These are phyloP conservation scores for Pseudanteris insignis DNA, from an alignment of 2,888 invertebrate genomes.

Conservation along the genomic window DNA sequence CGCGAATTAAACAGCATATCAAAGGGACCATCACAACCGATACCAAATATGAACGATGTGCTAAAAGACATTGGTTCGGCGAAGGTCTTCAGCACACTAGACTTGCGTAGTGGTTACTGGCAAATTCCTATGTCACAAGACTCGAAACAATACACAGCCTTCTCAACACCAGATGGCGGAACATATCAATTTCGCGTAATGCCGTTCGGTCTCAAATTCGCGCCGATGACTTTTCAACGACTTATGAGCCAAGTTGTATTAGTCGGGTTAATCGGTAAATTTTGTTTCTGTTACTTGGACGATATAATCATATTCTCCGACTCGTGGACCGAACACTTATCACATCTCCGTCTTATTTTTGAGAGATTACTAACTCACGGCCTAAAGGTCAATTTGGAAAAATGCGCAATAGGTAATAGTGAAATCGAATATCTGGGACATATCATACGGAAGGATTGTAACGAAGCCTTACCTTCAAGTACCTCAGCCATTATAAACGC, in stretches of 20 bases:
- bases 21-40: slow-evolving; percentile 1
- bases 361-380: slow-evolving; percentile 3
- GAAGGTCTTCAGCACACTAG: neutral
- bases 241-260: slow-evolving; percentile 5
- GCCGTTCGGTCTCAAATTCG: slow-evolving; percentile 1
- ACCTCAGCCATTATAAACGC: neutral
- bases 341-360: slow-evolving; percentile 1
- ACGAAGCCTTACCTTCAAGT: neutral
- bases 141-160: neutral
- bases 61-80: neutral
- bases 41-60: slow-evolving; percentile 3
- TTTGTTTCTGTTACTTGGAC: slow-evolving; percentile 5
- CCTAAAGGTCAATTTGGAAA: slow-evolving; percentile 4
- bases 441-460: neutral
- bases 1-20: slow-evolving; percentile 28
- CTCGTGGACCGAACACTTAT: slow-evolving; percentile 1
- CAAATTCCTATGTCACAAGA: slow-evolving; percentile 1
- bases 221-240: neutral
- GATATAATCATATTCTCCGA: slow-evolving; percentile 5
- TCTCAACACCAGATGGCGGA: neutral
- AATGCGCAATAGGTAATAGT: neutral
- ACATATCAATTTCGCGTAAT: slow-evolving; percentile 2
- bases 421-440: slow-evolving; percentile 1
- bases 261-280: slow-evolving; percentile 2
- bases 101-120: slow-evolving; percentile 1